Evolutionary conservation across 2,888 invertebrate genomes (phyloP).

Genomic region (Erebia ligea): DNA sequence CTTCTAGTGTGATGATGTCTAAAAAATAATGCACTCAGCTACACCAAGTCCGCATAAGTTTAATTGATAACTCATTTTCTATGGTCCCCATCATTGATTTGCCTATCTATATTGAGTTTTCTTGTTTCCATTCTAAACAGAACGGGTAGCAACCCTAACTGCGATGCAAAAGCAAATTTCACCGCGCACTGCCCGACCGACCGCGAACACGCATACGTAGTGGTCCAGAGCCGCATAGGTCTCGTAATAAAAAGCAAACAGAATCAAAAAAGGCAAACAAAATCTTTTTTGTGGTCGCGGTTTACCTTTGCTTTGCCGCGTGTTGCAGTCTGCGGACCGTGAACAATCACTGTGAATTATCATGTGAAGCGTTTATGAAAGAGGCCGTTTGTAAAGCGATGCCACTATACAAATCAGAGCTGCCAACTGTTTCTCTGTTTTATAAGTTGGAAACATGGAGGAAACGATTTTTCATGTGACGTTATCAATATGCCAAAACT

Average conservation of each 20-base stretch:
- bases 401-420: slow-evolving; percentile 34
- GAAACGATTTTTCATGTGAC: neutral
- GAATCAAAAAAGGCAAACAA: slow-evolving; percentile 49
- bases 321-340: slow-evolving; percentile 81
- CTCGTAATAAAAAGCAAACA: slow-evolving; percentile 71
- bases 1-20: neutral
- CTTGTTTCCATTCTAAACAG: neutral
- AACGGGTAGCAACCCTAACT: neutral
- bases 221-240: slow-evolving; percentile 68
- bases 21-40: neutral
- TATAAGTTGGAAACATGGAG: neutral
- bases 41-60: too few species aligned
- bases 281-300: slow-evolving; percentile 79
- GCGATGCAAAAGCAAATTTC: slow-evolving; percentile 63
- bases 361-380: slow-evolving; percentile 76
- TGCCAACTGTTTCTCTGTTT: neutral
- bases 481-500: neutral
- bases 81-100: neutral
- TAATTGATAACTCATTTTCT: too few species aligned
- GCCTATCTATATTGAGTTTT: neutral
- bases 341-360: slow-evolving; percentile 79
- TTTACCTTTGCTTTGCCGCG: slow-evolving; percentile 76
- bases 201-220: slow-evolving; percentile 63
- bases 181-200: slow-evolving; percentile 56
- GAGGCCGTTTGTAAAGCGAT: slow-evolving; percentile 73